phyloP scores from a whole-genome alignment of 1,140 invertebrate species.

The Acromyrmex charruanus region DNA sequence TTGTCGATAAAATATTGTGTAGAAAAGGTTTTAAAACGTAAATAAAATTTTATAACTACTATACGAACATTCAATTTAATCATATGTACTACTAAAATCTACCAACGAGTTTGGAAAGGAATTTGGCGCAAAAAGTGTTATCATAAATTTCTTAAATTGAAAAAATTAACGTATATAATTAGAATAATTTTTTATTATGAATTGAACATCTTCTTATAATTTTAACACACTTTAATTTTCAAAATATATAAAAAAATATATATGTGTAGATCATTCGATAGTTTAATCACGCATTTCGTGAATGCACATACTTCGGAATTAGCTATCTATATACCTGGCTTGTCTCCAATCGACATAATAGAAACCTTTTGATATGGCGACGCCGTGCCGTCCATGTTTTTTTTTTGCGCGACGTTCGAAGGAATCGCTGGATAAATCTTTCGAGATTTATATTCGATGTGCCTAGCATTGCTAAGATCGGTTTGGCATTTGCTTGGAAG shows the following conservation, averaged over 20 bases:
- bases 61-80: not conserved
- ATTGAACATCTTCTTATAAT: not conserved
- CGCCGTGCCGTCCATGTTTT: conserved; percentile 32
- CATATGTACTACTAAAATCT: not conserved
- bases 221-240: not conserved
- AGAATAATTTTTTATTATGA: not conserved
- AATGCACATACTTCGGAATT: conserved; percentile 11
- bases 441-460: conserved; percentile 61
- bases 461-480: conserved; percentile 48
- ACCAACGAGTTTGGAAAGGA: not conserved
- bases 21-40: not conserved
- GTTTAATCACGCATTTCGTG: not conserved
- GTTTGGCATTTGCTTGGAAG: conserved; percentile 59
- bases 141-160: not conserved
- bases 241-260: not conserved
- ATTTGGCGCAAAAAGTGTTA: not conserved
- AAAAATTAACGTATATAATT: not conserved
- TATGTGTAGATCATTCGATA: not conserved
- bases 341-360: conserved; percentile 49
- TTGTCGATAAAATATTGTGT: conserved; percentile 23
- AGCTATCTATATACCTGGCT: conserved; percentile 12
- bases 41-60: conserved; percentile 29
- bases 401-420: not conserved
- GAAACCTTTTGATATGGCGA: conserved; percentile 28
- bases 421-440: conserved; percentile 54